A percentile compares a stretch with the other conserved stretches of the same genome.
These are phyloP conservation scores for Sebastes hopkinsi DNA, from an alignment of 2,797 vertebrate genomes.

Conservation along the genomic window DNA sequence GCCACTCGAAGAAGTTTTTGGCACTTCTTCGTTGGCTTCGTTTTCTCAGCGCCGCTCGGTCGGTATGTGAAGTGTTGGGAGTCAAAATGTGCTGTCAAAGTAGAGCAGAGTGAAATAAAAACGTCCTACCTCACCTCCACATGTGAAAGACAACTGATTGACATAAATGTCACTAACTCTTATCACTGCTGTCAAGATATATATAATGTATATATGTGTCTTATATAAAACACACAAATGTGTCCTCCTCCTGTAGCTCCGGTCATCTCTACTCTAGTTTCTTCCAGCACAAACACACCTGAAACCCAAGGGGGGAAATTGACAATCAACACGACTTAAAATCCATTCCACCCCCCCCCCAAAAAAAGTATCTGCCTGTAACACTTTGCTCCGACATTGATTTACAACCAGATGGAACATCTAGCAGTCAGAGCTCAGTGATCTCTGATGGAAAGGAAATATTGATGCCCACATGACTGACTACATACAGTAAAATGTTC, in stretches of 20 bases:
- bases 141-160: not conserved
- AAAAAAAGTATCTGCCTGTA: conserved; percentile 16
- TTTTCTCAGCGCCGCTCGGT: no score
- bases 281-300: not conserved
- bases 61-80: not conserved
- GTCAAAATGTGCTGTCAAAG: conserved; percentile 11
- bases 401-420: conserved; percentile 44
- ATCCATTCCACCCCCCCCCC: not conserved
- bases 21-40: no score
- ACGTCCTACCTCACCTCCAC: not conserved
- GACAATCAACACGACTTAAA: conserved; percentile 48
- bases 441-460: conserved; percentile 61
- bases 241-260: not conserved
- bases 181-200: not conserved
- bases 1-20: no score
- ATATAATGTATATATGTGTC: not conserved
- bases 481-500: not conserved
- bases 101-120: not conserved
- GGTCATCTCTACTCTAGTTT: not conserved
- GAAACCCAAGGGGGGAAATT: not conserved
- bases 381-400: conserved; percentile 36
- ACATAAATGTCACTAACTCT: not conserved
- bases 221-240: not conserved
- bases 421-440: conserved; percentile 46
- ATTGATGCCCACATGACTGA: conserved; percentile 46